phyloP scores from a whole-genome alignment of 92 coral and sea anemone genomes.

The Muricea muricata region DNA sequence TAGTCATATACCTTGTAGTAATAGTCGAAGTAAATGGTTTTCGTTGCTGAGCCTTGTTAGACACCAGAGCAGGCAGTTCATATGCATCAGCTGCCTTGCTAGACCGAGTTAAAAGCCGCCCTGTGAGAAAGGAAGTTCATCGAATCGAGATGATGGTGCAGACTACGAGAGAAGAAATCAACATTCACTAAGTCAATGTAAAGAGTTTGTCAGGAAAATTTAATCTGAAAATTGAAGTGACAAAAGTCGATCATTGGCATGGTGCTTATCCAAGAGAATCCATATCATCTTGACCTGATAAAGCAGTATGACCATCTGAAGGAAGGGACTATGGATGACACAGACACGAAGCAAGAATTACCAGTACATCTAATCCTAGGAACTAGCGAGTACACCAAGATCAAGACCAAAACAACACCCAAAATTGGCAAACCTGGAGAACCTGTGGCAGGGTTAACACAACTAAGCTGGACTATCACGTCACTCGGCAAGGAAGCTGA shows the following conservation, averaged over 20 bases:
- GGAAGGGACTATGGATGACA: constrained; percentile 2
- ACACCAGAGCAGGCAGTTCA: background rate
- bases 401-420: constrained; percentile 18
- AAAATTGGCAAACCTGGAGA: constrained; percentile 33
- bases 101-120: background rate
- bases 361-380: too few relatives aligned
- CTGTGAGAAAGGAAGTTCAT: background rate
- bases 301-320: background rate
- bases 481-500: constrained; percentile 41
- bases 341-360: constrained; percentile 21
- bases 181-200: background rate
- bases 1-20: background rate
- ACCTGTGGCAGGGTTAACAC: constrained; percentile 34
- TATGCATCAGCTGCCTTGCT: background rate
- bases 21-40: background rate
- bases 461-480: constrained; percentile 42
- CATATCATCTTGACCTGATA: background rate
- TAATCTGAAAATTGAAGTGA: constrained; percentile 2
- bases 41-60: background rate
- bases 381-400: constrained; percentile 26
- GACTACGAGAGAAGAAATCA: background rate
- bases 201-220: background rate
- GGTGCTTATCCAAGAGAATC: background rate
- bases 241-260: constrained; percentile 8
- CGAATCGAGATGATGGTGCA: background rate